Evolutionary conservation across 2,113 vertebrate genomes (phyloP).

Genomic region (Nycticebus coucang): DNA sequence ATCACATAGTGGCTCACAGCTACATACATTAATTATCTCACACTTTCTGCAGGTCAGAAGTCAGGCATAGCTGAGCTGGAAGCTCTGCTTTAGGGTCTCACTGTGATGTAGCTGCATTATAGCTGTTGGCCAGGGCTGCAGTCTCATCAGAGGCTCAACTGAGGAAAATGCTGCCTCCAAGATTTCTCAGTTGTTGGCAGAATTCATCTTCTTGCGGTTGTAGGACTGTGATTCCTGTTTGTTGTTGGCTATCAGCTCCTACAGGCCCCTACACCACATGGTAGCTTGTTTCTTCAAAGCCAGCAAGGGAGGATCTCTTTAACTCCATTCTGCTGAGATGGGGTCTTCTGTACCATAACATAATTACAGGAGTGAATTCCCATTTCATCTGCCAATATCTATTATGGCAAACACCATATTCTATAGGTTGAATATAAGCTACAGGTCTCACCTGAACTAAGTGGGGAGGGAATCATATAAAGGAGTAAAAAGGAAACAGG

Average conservation of each 20-base stretch:
- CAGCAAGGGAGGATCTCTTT: not conserved
- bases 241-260: not conserved
- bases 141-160: not conserved
- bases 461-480: not conserved
- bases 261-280: not conserved
- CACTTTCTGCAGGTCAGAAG: not conserved
- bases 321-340: accelerated
- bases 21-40: not conserved
- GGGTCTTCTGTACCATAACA: not conserved
- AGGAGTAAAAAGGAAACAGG: not conserved
- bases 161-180: not conserved
- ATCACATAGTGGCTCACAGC: not conserved
- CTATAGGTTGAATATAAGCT: not conserved
- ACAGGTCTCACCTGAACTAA: not conserved
- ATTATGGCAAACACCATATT: not conserved
- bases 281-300: not conserved
- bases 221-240: not conserved
- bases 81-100: not conserved
- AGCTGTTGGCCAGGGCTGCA: not conserved
- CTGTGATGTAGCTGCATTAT: not conserved
- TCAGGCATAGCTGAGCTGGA: not conserved
- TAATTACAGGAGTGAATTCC: not conserved
- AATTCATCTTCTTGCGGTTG: not conserved
- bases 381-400: not conserved
- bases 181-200: not conserved